Percentiles rank a stretch among this genome's conserved stretches.
Conservation (phyloP, 2,888 invertebrate genomes). For the Lagria hirta region DNA sequence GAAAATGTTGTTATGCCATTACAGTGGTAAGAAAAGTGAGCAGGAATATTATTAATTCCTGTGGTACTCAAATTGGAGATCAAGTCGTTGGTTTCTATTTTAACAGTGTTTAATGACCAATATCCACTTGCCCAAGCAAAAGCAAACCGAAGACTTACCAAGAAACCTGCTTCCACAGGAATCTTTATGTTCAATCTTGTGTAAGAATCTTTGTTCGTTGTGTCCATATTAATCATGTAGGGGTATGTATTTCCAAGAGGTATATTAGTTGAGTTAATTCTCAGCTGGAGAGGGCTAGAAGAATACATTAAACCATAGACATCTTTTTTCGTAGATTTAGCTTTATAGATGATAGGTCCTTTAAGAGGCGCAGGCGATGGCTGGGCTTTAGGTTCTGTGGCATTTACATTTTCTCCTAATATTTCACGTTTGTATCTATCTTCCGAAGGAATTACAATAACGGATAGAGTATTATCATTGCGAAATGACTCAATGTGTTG, state of each 20-base stretch:
- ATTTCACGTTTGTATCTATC: constrained; percentile 17
- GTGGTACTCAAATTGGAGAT: constrained; percentile 40
- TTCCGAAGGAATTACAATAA: constrained; percentile 30
- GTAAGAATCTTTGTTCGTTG: constrained; percentile 27
- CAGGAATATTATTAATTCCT: constrained; percentile 43
- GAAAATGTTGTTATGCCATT: constrained; percentile 46
- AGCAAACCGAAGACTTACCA: constrained; percentile 34
- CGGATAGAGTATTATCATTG: constrained; percentile 28
- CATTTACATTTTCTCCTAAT: too few species aligned
- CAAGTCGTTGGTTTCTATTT: constrained; percentile 34
- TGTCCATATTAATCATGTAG: constrained; percentile 39
- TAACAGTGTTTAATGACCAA: constrained; percentile 48
- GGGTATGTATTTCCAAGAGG: constrained; percentile 36
- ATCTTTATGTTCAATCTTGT: constrained; percentile 45
- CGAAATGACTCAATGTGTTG: neutral
- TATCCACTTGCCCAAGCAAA: constrained; percentile 43
- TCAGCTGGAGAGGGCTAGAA: constrained; percentile 43
- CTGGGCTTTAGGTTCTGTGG: too few species aligned
- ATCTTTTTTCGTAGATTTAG: constrained; percentile 34
- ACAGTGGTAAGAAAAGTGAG: constrained; percentile 56
- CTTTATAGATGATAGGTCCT: constrained; percentile 44
- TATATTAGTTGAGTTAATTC: constrained; percentile 27
- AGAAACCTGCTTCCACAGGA: constrained; percentile 39
- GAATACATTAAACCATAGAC: constrained; percentile 44
- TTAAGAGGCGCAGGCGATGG: constrained; percentile 6